Percentiles rank a stretch among this genome's conserved stretches.
Evolutionary conservation across 1,140 invertebrate genomes (phyloP).

Genomic region (Leptinotarsa defecta): DNA sequence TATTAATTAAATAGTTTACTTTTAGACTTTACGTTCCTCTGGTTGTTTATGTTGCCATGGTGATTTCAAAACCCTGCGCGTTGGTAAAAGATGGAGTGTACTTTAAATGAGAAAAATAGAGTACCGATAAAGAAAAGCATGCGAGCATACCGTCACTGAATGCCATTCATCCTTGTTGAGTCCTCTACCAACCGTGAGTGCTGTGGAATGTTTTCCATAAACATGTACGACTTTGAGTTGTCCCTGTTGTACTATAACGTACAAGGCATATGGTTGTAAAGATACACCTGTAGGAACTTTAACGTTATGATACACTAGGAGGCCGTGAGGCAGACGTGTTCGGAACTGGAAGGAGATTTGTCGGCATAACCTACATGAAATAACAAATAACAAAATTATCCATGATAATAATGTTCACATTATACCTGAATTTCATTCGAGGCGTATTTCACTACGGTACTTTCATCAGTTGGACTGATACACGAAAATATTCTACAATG

Average conservation of each 20-base stretch:
- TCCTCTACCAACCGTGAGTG: constrained; percentile 83
- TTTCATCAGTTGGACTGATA: too few relatives aligned
- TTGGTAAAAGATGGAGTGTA: too few relatives aligned
- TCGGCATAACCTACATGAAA: constrained; percentile 71
- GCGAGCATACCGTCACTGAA: constrained; percentile 68
- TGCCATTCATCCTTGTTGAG: constrained; percentile 90
- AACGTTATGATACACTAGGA: constrained; percentile 87
- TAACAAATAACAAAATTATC: neutral
- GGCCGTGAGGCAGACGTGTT: constrained; percentile 81
- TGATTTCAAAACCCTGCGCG: too few relatives aligned
- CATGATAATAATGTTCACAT: too few relatives aligned
- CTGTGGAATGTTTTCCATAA: constrained; percentile 83
- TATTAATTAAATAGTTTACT: too few relatives aligned
- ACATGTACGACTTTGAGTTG: constrained; percentile 89
- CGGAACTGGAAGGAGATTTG: constrained; percentile 88
- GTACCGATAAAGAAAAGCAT: too few relatives aligned
- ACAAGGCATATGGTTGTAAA: constrained; percentile 78
- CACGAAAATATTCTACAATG: too few relatives aligned
- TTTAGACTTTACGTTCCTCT: too few relatives aligned
- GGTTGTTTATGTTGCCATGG: too few relatives aligned
- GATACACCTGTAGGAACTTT: constrained; percentile 78
- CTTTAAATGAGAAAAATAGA: too few relatives aligned
- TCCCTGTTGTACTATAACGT: constrained; percentile 87
- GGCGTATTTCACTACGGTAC: too few relatives aligned
- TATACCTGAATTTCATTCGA: too few relatives aligned